Conservation (phyloP, 2,113 vertebrate genomes). For the Otolemur garnettii region DNA sequence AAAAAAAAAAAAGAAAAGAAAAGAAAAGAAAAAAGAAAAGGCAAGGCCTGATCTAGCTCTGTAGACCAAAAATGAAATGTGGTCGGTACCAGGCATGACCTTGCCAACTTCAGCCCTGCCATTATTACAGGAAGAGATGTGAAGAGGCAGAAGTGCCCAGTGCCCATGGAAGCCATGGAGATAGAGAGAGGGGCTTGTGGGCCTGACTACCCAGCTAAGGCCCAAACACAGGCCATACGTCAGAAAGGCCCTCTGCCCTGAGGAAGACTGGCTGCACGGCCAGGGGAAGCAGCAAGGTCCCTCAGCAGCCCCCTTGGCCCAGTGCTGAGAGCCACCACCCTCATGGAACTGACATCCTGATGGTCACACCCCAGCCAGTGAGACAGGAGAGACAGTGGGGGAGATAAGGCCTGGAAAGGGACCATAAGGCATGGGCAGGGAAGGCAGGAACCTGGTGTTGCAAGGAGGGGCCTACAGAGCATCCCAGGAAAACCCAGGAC, state of each 20-base stretch:
- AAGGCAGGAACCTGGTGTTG: background rate
- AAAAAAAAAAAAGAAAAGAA: no score
- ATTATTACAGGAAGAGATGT: background rate
- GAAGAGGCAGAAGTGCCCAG: background rate
- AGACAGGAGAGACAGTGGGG: background rate
- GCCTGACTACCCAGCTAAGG: background rate
- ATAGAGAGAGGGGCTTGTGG: background rate
- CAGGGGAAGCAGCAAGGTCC: background rate
- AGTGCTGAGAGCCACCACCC: background rate
- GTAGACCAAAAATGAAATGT: background rate
- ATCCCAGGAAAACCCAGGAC: background rate
- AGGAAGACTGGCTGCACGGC: background rate
- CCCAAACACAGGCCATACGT: background rate
- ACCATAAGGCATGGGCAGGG: fast-evolving
- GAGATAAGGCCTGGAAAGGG: background rate
- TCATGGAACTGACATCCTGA: background rate
- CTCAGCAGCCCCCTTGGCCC: no score
- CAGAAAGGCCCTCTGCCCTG: background rate
- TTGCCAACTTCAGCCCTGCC: background rate
- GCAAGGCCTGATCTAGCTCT: no score
- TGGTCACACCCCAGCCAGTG: background rate
- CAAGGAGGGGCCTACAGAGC: background rate
- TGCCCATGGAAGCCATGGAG: no score
- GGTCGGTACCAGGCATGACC: background rate
- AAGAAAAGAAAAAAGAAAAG: no score